These are phyloP conservation scores for Halesus radiatus DNA, from an alignment of 1,140 invertebrate genomes.

Conservation along the genomic window DNA sequence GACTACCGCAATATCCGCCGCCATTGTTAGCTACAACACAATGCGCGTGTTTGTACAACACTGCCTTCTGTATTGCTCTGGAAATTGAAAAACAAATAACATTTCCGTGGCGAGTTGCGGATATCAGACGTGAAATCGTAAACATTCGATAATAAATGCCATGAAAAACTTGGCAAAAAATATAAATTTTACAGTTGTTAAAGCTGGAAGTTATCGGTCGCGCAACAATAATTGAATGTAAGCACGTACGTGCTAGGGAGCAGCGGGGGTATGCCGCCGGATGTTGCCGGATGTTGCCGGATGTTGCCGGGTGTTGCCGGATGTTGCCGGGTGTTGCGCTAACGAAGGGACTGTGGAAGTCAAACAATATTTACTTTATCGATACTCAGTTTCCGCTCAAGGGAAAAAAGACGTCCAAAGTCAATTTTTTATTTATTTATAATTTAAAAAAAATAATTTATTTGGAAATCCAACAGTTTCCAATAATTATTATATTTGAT, in stretches of 20 bases:
- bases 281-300: too few species aligned
- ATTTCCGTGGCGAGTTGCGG: constrained; percentile 13
- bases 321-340: too few species aligned
- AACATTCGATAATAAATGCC: constrained; percentile 28
- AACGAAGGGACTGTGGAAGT: too few species aligned
- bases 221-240: constrained; percentile 16
- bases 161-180: constrained; percentile 4
- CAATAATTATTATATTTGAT: too few species aligned
- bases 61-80: constrained; percentile 22
- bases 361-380: too few species aligned
- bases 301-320: too few species aligned
- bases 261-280: too few species aligned
- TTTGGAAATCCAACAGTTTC: too few species aligned
- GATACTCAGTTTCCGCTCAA: too few species aligned
- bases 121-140: constrained; percentile 19
- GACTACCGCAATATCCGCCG: background rate
- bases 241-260: background rate
- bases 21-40: constrained; percentile 29
- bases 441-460: too few species aligned
- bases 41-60: constrained; percentile 26
- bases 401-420: too few species aligned
- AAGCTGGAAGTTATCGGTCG: constrained; percentile 1
- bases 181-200: constrained; percentile 22
- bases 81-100: constrained; percentile 35
- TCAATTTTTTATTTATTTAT: too few species aligned